A percentile compares a stretch with the other conserved stretches of the same genome.
phyloP scores from a whole-genome alignment of 2,797 vertebrate species.

The Loris lydekkerianus region DNA sequence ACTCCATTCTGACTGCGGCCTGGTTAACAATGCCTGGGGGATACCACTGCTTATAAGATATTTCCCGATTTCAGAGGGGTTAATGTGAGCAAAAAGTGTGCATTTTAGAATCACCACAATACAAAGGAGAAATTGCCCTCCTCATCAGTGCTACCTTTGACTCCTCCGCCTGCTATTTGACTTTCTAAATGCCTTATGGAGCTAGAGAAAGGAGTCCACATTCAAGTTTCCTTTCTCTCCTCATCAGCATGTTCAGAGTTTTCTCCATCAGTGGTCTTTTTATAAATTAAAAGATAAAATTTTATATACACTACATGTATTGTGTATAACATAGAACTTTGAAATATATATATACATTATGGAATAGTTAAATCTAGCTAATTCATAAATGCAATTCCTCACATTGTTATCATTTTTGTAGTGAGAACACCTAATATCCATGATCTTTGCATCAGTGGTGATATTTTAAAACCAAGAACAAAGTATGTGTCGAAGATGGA shows the following conservation, averaged over 20 bases:
- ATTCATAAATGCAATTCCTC: background rate
- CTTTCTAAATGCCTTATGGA: background rate
- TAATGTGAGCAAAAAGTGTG: background rate
- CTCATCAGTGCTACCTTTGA: background rate
- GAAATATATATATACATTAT: background rate
- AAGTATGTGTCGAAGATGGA: constrained; percentile 15
- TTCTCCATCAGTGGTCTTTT: background rate
- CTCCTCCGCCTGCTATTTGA: background rate
- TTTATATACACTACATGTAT: background rate
- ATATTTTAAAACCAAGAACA: constrained; percentile 25
- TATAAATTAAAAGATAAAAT: background rate
- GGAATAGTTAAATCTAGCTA: too few relatives aligned
- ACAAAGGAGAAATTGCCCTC: background rate
- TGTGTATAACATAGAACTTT: background rate
- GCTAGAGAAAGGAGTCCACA: background rate
- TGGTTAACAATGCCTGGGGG: background rate
- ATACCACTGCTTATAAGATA: background rate
- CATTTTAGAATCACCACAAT: background rate
- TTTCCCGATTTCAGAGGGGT: background rate
- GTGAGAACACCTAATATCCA: background rate
- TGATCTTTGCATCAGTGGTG: background rate
- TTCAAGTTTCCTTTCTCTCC: constrained; percentile 8
- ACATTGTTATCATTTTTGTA: background rate
- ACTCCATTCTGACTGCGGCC: background rate
- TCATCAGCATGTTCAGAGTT: background rate